Conservation (phyloP, 2,797 vertebrate genomes). For the Sebastes nivosus region DNA sequence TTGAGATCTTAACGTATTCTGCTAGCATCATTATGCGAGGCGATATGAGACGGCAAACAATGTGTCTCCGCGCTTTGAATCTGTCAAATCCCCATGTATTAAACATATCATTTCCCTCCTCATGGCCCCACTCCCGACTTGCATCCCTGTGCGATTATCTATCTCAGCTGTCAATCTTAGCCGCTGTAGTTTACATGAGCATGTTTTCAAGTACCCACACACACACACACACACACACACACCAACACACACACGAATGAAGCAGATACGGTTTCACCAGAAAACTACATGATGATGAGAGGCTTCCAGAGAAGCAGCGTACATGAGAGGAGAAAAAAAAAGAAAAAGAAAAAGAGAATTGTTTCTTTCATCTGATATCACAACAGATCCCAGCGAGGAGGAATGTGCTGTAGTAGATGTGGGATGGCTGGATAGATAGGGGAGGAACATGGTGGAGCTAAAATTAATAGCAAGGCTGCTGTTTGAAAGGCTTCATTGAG, state of each 20-base stretch:
- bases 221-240: not conserved
- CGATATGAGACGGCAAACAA: constrained; percentile 51
- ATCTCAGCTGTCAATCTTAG: constrained; percentile 68
- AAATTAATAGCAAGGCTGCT: constrained; percentile 51
- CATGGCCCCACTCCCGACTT: constrained; percentile 37
- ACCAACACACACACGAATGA: not conserved
- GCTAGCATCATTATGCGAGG: constrained; percentile 33
- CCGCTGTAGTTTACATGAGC: constrained; percentile 47
- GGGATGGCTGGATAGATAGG: constrained; percentile 41
- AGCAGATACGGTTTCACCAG: constrained; percentile 43
- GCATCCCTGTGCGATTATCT: constrained; percentile 42
- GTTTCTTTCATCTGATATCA: constrained; percentile 62
- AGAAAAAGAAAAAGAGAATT: not conserved
- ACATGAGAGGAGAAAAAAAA: constrained; percentile 17
- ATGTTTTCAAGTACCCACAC: not conserved
- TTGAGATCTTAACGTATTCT: constrained; percentile 30
- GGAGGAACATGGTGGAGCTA: constrained; percentile 46
- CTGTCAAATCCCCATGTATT: constrained; percentile 64
- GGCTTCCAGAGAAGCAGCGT: constrained; percentile 41
- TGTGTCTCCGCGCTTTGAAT: constrained; percentile 42
- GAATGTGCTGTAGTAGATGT: constrained; percentile 31
- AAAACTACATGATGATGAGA: constrained; percentile 58
- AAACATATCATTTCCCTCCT: constrained; percentile 65
- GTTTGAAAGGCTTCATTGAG: constrained; percentile 42
- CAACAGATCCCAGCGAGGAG: constrained; percentile 49